A percentile compares a stretch with the other conserved stretches of the same genome.
phyloP scores from a whole-genome alignment of 2,797 vertebrate species.

The Menidia menidia region DNA sequence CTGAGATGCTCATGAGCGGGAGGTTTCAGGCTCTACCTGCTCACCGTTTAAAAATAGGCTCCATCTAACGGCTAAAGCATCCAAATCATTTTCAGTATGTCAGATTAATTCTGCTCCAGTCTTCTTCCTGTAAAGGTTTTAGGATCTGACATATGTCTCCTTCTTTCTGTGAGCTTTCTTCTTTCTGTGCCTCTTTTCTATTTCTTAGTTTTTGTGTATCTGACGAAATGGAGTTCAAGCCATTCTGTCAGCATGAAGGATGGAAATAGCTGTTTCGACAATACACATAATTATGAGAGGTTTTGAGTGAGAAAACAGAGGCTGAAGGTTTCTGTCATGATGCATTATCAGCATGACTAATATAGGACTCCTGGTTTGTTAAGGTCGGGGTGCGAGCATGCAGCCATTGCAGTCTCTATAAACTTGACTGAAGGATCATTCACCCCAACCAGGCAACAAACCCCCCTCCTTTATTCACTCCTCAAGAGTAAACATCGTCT shows the following conservation, averaged over 20 bases:
- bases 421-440: slow-evolving; percentile 51
- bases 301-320: background rate
- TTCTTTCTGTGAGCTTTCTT: background rate
- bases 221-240: background rate
- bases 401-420: slow-evolving; percentile 29
- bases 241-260: background rate
- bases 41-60: slow-evolving; percentile 24
- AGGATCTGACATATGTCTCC: background rate
- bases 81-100: slow-evolving; percentile 27
- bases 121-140: slow-evolving; percentile 2
- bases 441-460: slow-evolving; percentile 17
- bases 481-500: slow-evolving; percentile 75
- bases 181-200: background rate
- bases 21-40: background rate
- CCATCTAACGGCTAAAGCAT: slow-evolving; percentile 22
- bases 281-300: too few species aligned
- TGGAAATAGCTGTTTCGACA: too few species aligned
- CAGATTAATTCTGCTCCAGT: background rate
- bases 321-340: background rate
- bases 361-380: slow-evolving; percentile 20
- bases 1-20: background rate
- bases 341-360: slow-evolving; percentile 15
- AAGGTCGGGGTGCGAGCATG: slow-evolving; percentile 16
- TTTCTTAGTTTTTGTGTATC: background rate
- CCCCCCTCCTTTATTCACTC: slow-evolving; percentile 54